phyloP scores from a whole-genome alignment of 2,797 vertebrate species.

The Hoplostethus mediterraneus region DNA sequence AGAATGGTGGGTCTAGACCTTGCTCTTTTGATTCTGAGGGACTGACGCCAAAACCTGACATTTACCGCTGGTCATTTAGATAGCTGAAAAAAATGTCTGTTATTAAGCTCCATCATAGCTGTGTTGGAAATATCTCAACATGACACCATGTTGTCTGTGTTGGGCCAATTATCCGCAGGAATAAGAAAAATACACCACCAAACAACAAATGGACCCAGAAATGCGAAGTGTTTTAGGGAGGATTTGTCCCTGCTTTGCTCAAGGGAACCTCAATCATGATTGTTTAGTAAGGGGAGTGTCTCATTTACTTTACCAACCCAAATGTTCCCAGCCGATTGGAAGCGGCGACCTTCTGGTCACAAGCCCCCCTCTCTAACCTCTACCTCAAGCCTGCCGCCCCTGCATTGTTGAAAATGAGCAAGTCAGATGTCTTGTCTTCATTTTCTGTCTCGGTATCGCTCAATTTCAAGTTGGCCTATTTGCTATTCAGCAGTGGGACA shows the following conservation, averaged over 20 bases:
- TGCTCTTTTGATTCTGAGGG: too few relatives aligned
- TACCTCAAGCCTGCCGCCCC: slow-evolving; percentile 3
- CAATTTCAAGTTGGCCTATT: slow-evolving; percentile 60
- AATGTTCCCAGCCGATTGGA: slow-evolving; percentile 21
- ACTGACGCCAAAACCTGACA: too few relatives aligned
- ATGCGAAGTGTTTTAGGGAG: too few relatives aligned
- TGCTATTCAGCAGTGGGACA: slow-evolving; percentile 67
- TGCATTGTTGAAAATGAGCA: slow-evolving; percentile 27
- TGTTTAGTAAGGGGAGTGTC: neutral
- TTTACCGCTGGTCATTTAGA: too few relatives aligned
- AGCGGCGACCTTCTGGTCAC: neutral
- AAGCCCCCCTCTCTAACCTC: slow-evolving; percentile 29
- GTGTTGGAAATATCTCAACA: too few relatives aligned
- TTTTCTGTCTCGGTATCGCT: slow-evolving; percentile 48
- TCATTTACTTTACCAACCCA: neutral
- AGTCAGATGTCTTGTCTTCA: slow-evolving; percentile 44
- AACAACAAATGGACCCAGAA: too few relatives aligned
- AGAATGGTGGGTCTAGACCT: too few relatives aligned
- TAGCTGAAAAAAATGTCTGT: too few relatives aligned
- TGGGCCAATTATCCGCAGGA: too few relatives aligned
- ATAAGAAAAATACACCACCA: too few relatives aligned
- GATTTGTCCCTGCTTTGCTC: neutral
- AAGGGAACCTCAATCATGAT: neutral
- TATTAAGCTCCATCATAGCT: too few relatives aligned
- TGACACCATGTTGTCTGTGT: too few relatives aligned